Evolutionary conservation across 2,888 invertebrate genomes (phyloP), one percentile per base, ranked within the genome.

Genomic region (Heliconius charithonia): DNA sequence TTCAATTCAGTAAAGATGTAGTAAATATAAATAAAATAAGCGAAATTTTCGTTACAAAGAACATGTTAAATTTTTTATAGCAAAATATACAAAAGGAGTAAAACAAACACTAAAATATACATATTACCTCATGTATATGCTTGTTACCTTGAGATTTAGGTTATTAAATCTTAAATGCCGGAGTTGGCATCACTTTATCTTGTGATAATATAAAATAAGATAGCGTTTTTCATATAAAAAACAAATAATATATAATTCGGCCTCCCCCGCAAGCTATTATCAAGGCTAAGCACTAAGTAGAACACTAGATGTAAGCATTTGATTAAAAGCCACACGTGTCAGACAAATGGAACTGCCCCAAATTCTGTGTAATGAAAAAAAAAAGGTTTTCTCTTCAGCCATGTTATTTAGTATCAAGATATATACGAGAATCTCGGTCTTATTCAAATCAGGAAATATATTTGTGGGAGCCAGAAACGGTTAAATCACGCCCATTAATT

Each of bases 261-360:
- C n/a, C 25, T 41, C 41, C 4, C 67, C n/a, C 37, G n/a, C 37
- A 12, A 67, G n/a, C 67, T 32, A 37, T 37, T 67, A 3, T 25
- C 37, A 56, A 67, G 41, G 67, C 25, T 67, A 41, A 25, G 4
- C 19, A 67, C 67, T 67, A 41, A 41, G 25, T 41, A 67, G 67
- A 67, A 25, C 67, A 67, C 67, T 69, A 69, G 22, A 67, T 41
- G 41, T 69, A 69, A 37, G 67, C 41, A 69, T 69, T 69, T 69
- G 67, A 69, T 69, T 69, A 69, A 67, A 67, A 69, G 67, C 41
- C 67, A 25, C 67, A 67, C 67, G 67, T 69, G 25, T 41, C 67
- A 41, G 67, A 41, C 41, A 67, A 67, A 67, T 67, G 67, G 37
- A 67, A 67, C 37, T 67, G 67, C n/a, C 67, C 67, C 67, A 69